Conservation (phyloP, 2,888 invertebrate species). For the Oxystoma pomonae region DNA sequence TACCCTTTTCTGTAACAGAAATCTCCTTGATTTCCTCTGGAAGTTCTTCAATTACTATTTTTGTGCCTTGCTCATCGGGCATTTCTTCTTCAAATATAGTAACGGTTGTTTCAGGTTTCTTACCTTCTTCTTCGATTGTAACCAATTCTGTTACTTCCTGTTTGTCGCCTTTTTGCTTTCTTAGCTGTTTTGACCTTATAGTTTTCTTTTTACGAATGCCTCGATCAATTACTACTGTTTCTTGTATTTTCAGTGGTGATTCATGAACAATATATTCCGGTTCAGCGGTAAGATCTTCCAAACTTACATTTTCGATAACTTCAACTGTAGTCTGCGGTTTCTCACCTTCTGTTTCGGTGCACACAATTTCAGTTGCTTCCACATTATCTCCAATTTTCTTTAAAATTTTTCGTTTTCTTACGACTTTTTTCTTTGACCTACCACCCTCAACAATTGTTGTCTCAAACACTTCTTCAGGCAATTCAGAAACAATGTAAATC, state of each 20-base stretch:
- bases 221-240: constrained; percentile 41
- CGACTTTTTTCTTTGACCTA: constrained; percentile 44
- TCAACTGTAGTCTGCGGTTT: constrained; percentile 40
- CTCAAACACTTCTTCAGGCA: constrained; percentile 37
- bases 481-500: constrained; percentile 43
- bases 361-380: constrained; percentile 31
- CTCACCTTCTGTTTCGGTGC: constrained; percentile 41
- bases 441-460: constrained; percentile 48
- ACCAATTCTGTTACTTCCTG: constrained; percentile 46
- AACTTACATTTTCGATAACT: constrained; percentile 34
- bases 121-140: constrained; percentile 49
- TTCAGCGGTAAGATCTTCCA: constrained; percentile 40
- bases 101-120: constrained; percentile 45
- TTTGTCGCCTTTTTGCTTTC: constrained; percentile 39
- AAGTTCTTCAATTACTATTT: constrained; percentile 36
- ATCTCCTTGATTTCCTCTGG: constrained; percentile 37
- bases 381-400: constrained; percentile 41
- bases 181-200: constrained; percentile 39
- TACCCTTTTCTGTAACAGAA: constrained; percentile 31
- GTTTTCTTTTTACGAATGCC: constrained; percentile 38
- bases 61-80: constrained; percentile 31
- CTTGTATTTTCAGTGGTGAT: constrained; percentile 37
- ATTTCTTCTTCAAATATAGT: constrained; percentile 43
- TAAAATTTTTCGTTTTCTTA: constrained; percentile 45
- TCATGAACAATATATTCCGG: constrained; percentile 30